Base-by-base conservation (phyloP, 2,113 vertebrate genomes). In the Sphyrna mokarran region DNA sequence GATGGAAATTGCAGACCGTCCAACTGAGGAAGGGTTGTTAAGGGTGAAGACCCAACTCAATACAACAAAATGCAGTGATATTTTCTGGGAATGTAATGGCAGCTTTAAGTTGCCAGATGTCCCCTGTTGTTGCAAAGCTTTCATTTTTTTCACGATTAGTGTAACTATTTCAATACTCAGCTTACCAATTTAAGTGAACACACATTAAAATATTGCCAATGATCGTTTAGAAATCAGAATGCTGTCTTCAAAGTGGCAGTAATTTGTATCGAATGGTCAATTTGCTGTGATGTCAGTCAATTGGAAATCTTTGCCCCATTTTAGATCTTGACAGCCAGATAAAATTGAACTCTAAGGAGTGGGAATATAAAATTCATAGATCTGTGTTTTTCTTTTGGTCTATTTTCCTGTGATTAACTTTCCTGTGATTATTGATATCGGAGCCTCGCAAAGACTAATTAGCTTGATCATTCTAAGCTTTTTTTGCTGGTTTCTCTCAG, bases 351-450 rank as follows among this genome's bases (percentile, higher is more conserved):
- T 93, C 20, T 37, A 63, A 37, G n/a, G 37, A 37, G 22, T 37
- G 7, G 63, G 61, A 93, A 68, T 93, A 10, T 68, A 37, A 10
- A 37, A 40, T 66, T 58, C 89, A 22, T n/a, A 66, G 29, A 66
- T 18, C 54, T 33, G 3, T 14, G 23, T 29, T 9, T 93, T 66
- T 7, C 0, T 93, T 66, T 66, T 63, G 33, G 26, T 91, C 14
- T 93, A 20, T 93, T 93, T 93, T 66, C n/a, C 33, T 66, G 33
- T 91, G 61, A 37, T 91, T 66, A 91, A 91, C 58, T 37, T 91
- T 5, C 16, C n/a, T n/a, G n/a, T n/a, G 7, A 18, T 37, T 23
- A 40, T 93, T 66, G 33, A 93, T 93, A 66, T 93, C 61, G 33
- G 20, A 37, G 16, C 33, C n/a, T 37, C 37, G 16, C 61, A 66